Conservation (phyloP, 2,113 vertebrate genomes). For the Hystrix cristata region DNA sequence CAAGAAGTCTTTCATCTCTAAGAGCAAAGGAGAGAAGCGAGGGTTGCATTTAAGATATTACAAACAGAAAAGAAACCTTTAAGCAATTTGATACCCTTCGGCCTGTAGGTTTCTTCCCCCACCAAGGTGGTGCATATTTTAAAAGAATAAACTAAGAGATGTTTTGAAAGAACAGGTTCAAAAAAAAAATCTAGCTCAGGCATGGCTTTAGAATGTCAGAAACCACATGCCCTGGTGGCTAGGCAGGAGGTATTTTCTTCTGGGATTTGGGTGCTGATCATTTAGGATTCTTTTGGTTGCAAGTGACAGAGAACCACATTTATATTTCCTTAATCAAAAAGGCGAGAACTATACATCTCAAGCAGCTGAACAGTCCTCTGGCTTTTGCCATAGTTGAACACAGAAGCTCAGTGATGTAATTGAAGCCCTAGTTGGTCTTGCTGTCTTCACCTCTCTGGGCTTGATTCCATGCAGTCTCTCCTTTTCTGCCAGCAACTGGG, state of each 20-base stretch:
- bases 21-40: conserved; percentile 31
- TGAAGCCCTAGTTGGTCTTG: neutral
- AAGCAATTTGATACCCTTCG: conserved; percentile 67
- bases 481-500: neutral
- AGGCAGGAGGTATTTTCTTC: neutral
- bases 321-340: neutral
- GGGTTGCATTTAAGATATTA: conserved; percentile 70
- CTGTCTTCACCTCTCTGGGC: neutral
- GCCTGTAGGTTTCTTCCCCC: neutral
- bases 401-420: neutral
- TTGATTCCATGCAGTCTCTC: neutral
- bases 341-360: neutral
- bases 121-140: conserved; percentile 7
- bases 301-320: conserved; percentile 41
- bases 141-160: conserved; percentile 44
- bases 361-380: neutral
- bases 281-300: conserved; percentile 35
- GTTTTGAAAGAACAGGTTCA: conserved; percentile 55
- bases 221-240: neutral
- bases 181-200: neutral
- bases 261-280: neutral
- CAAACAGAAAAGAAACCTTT: conserved; percentile 70
- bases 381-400: neutral
- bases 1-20: conserved; percentile 63
- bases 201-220: conserved; percentile 23